Evolutionary conservation across 2,797 vertebrate genomes (phyloP).

Genomic region (Schizopygopsis pylzovi): DNA sequence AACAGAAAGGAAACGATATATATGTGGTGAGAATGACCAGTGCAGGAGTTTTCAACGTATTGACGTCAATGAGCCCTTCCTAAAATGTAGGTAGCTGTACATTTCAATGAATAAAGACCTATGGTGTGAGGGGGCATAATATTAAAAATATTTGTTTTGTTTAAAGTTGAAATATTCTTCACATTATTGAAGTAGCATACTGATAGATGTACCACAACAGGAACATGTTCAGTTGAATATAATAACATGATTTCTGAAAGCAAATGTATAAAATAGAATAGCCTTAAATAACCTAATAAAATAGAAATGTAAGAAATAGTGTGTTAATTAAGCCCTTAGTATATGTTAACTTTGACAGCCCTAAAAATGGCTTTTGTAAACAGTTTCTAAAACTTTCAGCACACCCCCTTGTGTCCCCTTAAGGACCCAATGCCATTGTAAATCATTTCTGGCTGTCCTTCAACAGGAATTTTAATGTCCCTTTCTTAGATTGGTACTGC

Average conservation of each 20-base stretch:
- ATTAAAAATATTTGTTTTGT: background rate
- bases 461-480: background rate
- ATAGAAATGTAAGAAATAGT: background rate
- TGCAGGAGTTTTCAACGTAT: background rate
- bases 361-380: background rate
- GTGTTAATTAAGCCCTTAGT: background rate
- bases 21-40: background rate
- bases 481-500: too few relatives aligned
- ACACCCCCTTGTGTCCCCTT: background rate
- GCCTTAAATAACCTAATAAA: background rate
- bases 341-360: background rate
- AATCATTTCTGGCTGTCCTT: background rate
- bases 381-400: background rate
- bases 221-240: background rate
- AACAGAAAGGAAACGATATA: conserved; percentile 49
- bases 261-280: too few relatives aligned
- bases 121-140: too few relatives aligned
- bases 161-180: background rate
- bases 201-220: background rate
- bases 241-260: background rate
- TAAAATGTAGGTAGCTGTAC: background rate
- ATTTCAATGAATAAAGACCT: background rate
- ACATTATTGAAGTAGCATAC: background rate
- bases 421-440: background rate
- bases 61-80: background rate